Base-by-base conservation (phyloP, 2,888 invertebrate species). In the Hybos culiciformis region DNA sequence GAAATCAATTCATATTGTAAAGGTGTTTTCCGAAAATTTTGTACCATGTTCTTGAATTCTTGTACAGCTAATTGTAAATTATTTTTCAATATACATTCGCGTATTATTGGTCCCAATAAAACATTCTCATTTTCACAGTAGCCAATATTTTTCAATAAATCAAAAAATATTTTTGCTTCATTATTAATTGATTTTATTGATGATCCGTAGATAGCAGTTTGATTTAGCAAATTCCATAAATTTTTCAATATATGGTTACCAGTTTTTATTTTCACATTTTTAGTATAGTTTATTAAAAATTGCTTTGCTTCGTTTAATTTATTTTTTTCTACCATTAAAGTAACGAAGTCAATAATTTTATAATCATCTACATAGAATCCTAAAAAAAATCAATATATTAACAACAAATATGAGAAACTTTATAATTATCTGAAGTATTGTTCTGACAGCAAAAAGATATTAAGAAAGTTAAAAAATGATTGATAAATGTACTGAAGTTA, bases 301-400 rank as follows among this genome's bases (percentile, higher is more conserved):
- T 56, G 42, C 43, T 59, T 59, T 11, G 59, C 63, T 2, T 54
- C 50, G 3, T 60, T 57, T 7, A 63, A 24, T 21, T 59, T 55
- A 2, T 54, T 49, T 3, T 69, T 61, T 33, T 70, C 66, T 5
- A 77, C 71, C 58, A 80, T 66, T 5, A 78, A 61, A 0, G 72
- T 71, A 0, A 77, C 77, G 45, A 72, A 75, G 53, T 78, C 75
- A 3, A 83, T 64, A 3, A 80, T 60, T 60, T 83, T 83, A 55
- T 68, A 75, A 50, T 74, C 74, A 56, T 83, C 82, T 14, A 82
- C 52, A 2, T 57, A 60, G 54, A 81, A 81, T 45, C 68, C 64
- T 65, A 20, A 2, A 44, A 47, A 32, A 45, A 15, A 23, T 18
- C 5, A 19, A 32, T 19, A 32, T 14, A 19, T 32, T 40, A 31